Evolutionary conservation across 1,140 invertebrate species (phyloP).

Genomic region (Episyrphus balteatus): DNA sequence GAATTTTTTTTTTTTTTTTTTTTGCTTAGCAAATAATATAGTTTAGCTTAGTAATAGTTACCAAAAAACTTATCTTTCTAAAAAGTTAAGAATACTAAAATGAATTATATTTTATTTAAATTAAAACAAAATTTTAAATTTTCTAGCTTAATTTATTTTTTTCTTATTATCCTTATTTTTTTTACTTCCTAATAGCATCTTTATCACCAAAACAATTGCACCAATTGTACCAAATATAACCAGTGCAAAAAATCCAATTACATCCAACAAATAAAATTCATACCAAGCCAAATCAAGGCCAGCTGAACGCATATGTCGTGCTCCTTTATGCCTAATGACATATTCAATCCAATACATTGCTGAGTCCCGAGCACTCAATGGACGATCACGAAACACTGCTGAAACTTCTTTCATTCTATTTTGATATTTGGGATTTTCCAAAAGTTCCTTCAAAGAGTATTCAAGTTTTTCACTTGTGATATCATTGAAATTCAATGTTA

Average conservation of each 20-base stretch:
- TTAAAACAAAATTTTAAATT: too few species aligned
- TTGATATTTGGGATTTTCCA: conserved; percentile 29
- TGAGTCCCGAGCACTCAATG: conserved; percentile 37
- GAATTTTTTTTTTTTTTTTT: too few species aligned
- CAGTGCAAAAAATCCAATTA: conserved; percentile 20
- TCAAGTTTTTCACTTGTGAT: conserved; percentile 22
- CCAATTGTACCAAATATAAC: background rate
- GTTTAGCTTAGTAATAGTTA: too few species aligned
- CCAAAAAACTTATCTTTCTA: too few species aligned
- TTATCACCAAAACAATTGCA: background rate
- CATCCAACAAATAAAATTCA: conserved; percentile 45
- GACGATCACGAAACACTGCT: conserved; percentile 39
- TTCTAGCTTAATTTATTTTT: too few species aligned
- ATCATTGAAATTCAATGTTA: conserved; percentile 3
- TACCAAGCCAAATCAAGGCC: conserved; percentile 43
- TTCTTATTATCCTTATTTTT: too few species aligned
- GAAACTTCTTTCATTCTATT: conserved; percentile 28
- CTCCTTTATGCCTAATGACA: conserved; percentile 42
- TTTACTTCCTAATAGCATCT: too few species aligned
- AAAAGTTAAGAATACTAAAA: too few species aligned
- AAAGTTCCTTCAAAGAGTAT: conserved; percentile 27
- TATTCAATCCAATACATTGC: conserved; percentile 47
- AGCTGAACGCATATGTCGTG: conserved; percentile 39
- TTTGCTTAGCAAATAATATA: too few species aligned
- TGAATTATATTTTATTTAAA: too few species aligned